Base-by-base conservation (phyloP, 2,888 invertebrate genomes). In the Stenotaenia linearis region DNA sequence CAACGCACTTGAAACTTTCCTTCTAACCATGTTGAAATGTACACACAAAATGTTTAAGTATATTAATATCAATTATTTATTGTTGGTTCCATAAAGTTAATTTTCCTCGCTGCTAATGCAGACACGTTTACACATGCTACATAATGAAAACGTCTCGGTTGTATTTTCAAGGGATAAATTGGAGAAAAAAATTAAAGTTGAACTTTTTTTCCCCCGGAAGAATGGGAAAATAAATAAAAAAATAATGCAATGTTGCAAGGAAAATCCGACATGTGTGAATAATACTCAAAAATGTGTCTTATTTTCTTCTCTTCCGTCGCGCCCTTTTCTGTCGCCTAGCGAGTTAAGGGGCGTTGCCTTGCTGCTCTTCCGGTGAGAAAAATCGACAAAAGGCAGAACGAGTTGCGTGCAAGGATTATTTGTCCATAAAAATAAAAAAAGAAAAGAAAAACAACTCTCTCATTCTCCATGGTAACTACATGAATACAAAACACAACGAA, bases 201-300 rank as follows among this genome's bases (percentile, higher is more conserved):
- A 7, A 7, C 18, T 56, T 56, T 2, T n/a, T n/a, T n/a, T n/a
- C n/a, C n/a, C n/a, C n/a, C 32, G 32, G 32, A 6, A 9, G 32
- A 32, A 32, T 32, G 32, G 32, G 32, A 32, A 32, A 32, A 18
- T 2, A n/a, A 18, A 45, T n/a, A 45, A 45, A 45, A 40, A 15
- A 45, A 18, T 18, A 45, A 45, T 45, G 45, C 45, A 45, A 45
- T 45, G 45, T 45, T 18, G n/a, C 45, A 45, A 61, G 23, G 23
- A 25, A 61, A 61, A 61, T 61, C 61, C 61, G 61, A 61, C 61
- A 61, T 61, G 61, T 61, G 61, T 61, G 61, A 61, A 61, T 61
- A 61, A 61, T 61, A 61, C 61, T 61, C 61, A 25, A 61, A 61
- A 61, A 61, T 61, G 61, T 61, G 61, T 61, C 61, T 61, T 61